Evolutionary conservation across 2,888 invertebrate genomes (phyloP), one percentile per base, ranked within the genome.

Genomic region (Protonemura montana): DNA sequence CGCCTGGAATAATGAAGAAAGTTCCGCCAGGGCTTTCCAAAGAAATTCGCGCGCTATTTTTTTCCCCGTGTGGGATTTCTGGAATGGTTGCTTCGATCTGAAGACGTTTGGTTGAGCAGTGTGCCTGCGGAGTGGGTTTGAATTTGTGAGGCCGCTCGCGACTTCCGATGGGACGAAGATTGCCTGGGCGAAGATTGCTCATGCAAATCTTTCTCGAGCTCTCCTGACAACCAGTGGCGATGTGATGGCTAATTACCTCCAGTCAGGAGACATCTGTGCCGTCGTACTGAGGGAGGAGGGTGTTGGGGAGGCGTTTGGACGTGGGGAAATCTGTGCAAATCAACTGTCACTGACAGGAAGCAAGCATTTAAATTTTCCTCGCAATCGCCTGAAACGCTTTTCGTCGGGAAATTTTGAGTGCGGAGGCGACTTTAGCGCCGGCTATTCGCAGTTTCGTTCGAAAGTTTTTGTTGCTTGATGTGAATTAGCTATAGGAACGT

Each of bases 1-100:
- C 6, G 81, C 30, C 30, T n/a, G 29, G 28, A 30, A 81, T 81
- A 81, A 81, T 81, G 30, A 81, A 81, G 81, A n/a, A 81, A 81
- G 59, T 59, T 59, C 59, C 13, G 59, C 13, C 59, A 13, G 13
- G 59, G 59, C 21, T 59, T 59, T 13, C 59, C 59, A 59, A 59
- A 13, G 13, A 59, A 21, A 59, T 59, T 10, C 59, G 7, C 16
- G 59, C 13, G 21, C 59, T 2, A 21, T 59, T 59, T 59, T 59
- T 59, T 59, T 59, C 59, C 13, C 1, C 59, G 59, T 21, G 59
- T 21, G 59, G 1, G 59, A 59, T 1, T 59, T 3, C 59, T 59
- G 59, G 7, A 21, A 21, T 59, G 35, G 21, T 59, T 59, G 16
- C 6, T 10, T 59, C 59, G 59, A 59, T 59, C 16, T 10, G 59